Evolutionary conservation across 2,113 vertebrate species (phyloP).

Genomic region (Polypterus senegalus): DNA sequence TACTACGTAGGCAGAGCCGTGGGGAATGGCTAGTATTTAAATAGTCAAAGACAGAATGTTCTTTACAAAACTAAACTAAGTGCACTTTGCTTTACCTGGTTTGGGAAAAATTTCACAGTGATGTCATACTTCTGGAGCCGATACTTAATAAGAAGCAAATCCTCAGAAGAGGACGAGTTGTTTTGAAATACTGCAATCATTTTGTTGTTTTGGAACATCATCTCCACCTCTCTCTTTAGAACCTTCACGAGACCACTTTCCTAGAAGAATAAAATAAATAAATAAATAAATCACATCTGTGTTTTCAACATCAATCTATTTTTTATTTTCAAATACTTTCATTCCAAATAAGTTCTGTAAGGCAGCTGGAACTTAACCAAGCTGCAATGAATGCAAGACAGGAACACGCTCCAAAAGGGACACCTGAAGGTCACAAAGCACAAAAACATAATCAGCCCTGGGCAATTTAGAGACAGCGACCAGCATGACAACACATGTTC

Average conservation of each 20-base stretch:
- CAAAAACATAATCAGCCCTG: too few relatives aligned
- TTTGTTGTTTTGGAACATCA: slow-evolving; percentile 49
- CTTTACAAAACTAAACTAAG: too few relatives aligned
- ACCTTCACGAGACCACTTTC: slow-evolving; percentile 40
- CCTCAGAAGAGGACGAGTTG: slow-evolving; percentile 44
- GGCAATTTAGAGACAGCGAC: too few relatives aligned
- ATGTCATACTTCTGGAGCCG: slow-evolving; percentile 60
- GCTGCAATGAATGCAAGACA: too few relatives aligned
- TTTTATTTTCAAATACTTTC: neutral
- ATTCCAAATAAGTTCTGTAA: too few relatives aligned
- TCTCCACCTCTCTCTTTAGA: slow-evolving; percentile 42
- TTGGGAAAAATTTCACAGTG: slow-evolving; percentile 60
- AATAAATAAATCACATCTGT: neutral
- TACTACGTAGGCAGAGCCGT: too few relatives aligned
- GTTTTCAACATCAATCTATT: neutral
- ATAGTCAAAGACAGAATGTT: too few relatives aligned
- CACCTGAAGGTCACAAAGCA: too few relatives aligned
- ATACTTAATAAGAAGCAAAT: slow-evolving; percentile 50
- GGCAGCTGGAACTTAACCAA: too few relatives aligned
- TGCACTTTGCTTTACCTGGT: slow-evolving; percentile 46
- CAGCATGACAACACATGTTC: too few relatives aligned
- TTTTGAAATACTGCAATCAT: slow-evolving; percentile 78
- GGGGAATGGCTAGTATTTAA: too few relatives aligned
- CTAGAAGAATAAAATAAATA: slow-evolving; percentile 31
- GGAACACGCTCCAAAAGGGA: too few relatives aligned